phyloP scores from a whole-genome alignment of 2,113 vertebrate genomes.

The Cacatua alba region DNA sequence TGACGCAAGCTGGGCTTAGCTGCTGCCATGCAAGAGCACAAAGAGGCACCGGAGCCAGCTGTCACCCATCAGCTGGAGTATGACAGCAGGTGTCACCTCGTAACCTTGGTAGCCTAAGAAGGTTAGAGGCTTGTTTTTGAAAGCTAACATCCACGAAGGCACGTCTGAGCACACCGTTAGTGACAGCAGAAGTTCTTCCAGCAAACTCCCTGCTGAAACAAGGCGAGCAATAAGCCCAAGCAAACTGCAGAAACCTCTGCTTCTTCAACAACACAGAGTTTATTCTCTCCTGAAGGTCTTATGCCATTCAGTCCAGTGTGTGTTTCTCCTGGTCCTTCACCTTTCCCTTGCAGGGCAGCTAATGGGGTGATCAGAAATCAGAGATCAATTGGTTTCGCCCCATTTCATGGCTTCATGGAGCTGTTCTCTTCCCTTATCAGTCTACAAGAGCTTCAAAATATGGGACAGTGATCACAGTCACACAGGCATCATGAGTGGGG shows the following conservation, averaged over 20 bases:
- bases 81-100: background rate
- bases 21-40: background rate
- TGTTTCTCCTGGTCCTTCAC: background rate
- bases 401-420: background rate
- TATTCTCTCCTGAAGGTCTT: background rate
- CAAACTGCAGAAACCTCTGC: background rate
- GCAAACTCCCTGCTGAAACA: background rate
- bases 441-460: background rate
- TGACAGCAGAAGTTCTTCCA: background rate
- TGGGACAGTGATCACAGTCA: background rate
- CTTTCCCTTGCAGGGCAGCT: background rate
- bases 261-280: background rate
- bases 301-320: background rate
- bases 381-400: background rate
- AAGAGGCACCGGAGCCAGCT: background rate
- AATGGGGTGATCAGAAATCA: background rate
- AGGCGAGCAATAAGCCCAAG: background rate
- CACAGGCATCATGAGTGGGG: background rate
- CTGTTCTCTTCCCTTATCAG: background rate
- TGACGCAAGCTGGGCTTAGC: background rate
- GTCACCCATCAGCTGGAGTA: background rate
- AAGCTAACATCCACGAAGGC: background rate
- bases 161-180: background rate
- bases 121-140: background rate
- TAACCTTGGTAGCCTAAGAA: background rate